phyloP scores from a whole-genome alignment of 2,113 vertebrate genomes.

The Lophura nycthemera region DNA sequence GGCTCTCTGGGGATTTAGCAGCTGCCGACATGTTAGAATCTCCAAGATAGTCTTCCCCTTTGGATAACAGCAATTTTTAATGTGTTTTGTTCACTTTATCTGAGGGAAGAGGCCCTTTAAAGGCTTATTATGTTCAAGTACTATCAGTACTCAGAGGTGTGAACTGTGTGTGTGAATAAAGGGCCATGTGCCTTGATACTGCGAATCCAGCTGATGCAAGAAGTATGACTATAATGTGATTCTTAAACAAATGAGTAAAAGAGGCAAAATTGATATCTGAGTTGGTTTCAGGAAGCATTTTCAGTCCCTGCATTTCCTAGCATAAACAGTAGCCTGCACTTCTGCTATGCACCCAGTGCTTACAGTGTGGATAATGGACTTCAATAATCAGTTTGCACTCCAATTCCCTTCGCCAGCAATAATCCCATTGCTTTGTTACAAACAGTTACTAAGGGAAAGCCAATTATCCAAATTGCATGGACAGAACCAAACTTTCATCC shows the following conservation, averaged over 20 bases:
- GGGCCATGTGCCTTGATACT: too few species aligned
- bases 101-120: neutral
- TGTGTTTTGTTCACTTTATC: neutral
- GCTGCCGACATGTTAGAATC: neutral
- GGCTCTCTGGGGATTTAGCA: neutral
- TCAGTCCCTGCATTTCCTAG: neutral
- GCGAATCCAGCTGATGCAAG: neutral
- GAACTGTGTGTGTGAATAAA: neutral
- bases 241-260: neutral
- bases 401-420: neutral
- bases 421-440: neutral
- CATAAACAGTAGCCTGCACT: neutral
- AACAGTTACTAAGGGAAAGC: slow-evolving; percentile 12
- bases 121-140: neutral
- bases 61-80: neutral
- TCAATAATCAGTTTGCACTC: neutral
- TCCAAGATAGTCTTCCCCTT: neutral
- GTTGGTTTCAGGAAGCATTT: neutral
- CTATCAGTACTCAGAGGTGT: neutral
- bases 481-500: slow-evolving; percentile 11
- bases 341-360: neutral
- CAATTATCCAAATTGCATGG: slow-evolving; percentile 28
- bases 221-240: rapidly evolving
- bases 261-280: neutral
- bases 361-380: neutral